These are phyloP conservation scores for Sphaeridia pumilis DNA, from an alignment of 2,888 invertebrate genomes.

Conservation along the genomic window DNA sequence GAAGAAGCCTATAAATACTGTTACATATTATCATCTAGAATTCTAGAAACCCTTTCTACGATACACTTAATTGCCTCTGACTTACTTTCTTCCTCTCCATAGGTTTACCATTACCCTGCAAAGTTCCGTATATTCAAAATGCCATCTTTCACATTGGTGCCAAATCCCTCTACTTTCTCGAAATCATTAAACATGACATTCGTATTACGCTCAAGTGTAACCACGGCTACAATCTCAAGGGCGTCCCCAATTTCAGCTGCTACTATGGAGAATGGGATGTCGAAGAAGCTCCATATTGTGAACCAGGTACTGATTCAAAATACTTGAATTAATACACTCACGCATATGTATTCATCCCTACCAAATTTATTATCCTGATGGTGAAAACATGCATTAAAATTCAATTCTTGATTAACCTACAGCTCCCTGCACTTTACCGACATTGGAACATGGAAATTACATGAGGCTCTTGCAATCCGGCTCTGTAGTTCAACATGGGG, in stretches of 20 bases:
- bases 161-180: constrained; percentile 38
- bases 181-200: constrained; percentile 53
- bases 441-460: constrained; percentile 56
- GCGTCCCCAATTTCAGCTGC: constrained; percentile 60
- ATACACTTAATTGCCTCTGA: no score
- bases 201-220: constrained; percentile 64
- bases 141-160: constrained; percentile 30
- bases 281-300: constrained; percentile 61
- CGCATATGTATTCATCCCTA: no score
- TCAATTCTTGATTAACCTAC: constrained; percentile 13
- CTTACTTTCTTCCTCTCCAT: neutral
- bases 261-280: constrained; percentile 74
- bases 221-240: constrained; percentile 52
- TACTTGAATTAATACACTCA: neutral
- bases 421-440: constrained; percentile 59
- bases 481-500: constrained; percentile 67
- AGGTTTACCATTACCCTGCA: constrained; percentile 26
- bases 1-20: neutral
- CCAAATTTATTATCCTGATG: neutral
- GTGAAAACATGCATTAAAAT: neutral
- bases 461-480: constrained; percentile 66
- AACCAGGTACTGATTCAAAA: constrained; percentile 53
- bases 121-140: constrained; percentile 29
- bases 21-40: neutral
- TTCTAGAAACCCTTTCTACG: no score